A percentile compares a stretch with the other conserved stretches of the same genome.
Evolutionary conservation across 2,797 vertebrate genomes (phyloP).

Genomic region (Lagorchestes hirsutus): DNA sequence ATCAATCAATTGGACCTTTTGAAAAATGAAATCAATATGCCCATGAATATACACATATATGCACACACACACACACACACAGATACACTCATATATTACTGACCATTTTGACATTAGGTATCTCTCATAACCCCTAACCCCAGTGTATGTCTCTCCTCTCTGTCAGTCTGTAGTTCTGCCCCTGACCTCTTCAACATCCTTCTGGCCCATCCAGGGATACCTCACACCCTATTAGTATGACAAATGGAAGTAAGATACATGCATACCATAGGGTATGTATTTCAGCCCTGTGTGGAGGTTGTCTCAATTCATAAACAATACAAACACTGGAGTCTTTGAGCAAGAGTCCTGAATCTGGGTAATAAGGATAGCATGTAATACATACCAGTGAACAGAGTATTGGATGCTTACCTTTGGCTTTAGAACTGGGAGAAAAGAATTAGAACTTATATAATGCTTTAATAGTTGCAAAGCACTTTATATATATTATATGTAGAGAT

Average conservation of each 20-base stretch:
- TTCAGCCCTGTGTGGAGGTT: not conserved
- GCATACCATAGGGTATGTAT: not conserved
- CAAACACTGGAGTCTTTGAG: not conserved
- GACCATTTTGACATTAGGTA: not conserved
- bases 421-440: not conserved
- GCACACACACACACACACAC: not conserved
- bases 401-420: not conserved
- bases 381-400: not conserved
- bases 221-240: not conserved
- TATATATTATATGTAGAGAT: not conserved
- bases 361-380: not conserved
- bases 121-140: not conserved
- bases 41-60: not conserved
- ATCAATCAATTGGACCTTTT: not conserved
- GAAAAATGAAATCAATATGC: not conserved
- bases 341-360: not conserved
- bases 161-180: not conserved
- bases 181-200: not conserved
- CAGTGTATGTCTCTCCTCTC: not conserved
- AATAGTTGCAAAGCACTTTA: not conserved
- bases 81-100: not conserved
- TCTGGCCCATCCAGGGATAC: not conserved
- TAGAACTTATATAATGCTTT: not conserved
- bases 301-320: not conserved
- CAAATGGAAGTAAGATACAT: not conserved